Base-by-base conservation (phyloP, 1,140 invertebrate genomes). In the Diabrotica virgifera region DNA sequence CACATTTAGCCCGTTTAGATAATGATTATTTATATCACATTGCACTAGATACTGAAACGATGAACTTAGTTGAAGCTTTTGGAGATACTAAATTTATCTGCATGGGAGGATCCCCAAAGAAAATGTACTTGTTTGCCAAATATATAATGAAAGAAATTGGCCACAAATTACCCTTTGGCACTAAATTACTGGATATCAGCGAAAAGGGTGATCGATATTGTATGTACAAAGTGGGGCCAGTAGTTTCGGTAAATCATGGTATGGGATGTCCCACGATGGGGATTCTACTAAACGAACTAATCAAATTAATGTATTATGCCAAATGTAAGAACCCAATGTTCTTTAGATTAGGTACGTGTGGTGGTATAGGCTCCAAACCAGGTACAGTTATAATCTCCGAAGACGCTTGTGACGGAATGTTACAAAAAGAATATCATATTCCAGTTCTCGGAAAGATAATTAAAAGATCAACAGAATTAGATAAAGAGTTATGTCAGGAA, bases 381-480 rank as follows among this genome's bases (percentile, higher is more conserved):
- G 91, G 91, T 5, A 89, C 87, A 14, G 86, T 93, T 0, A 87
- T 93, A 2, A 85, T 93, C 9, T 87, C 89, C 0, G 84, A 89
- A 10, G 85, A 85, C 70, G 88, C 86, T 14, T 80, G 90, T 2
- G 89, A 90, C 78, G 87, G 86, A 1, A 77, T 86, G 64, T 75
- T 90, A 56, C 82, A 86, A 66, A 85, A 87, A 58, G 84, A 80
- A 67, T 86, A 88, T 72, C 84, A 90, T 79, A 77, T 90, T 70
- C 89, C 90, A 59, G 90, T 98, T 59, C 82, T 98, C 5, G 96
- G 97, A 7, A 92, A 97, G 81, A 80, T 86, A 14, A 83, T 97
- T 0, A 84, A 88, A 67, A 85, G 94, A 36, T 91, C 91, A 11
- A 88, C 94, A 0, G 87, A 91, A 73, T 79, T 98, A 37, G 94